Evolutionary conservation across 2,797 vertebrate species (phyloP).

Genomic region (Rhabdomys pumilio): DNA sequence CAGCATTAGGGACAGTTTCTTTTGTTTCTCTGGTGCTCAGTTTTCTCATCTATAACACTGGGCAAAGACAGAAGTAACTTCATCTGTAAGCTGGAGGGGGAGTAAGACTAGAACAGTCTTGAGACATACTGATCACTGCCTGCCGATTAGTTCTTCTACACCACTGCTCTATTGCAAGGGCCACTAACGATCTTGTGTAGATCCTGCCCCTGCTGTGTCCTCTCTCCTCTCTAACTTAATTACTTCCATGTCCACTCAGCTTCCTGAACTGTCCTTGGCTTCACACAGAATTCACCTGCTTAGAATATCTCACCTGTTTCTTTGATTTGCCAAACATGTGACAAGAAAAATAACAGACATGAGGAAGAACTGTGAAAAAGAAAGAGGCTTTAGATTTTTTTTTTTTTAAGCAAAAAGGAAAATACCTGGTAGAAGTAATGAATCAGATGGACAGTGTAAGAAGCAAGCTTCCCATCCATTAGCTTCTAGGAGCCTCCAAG

Average conservation of each 20-base stretch:
- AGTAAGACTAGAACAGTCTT: neutral
- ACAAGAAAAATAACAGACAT: conserved; percentile 15
- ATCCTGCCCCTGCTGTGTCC: neutral
- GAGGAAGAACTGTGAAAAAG: neutral
- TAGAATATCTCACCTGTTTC: neutral
- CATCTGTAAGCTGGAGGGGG: neutral
- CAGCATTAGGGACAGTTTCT: neutral
- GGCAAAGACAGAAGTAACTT: neutral
- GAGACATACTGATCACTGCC: neutral
- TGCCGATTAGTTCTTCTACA: neutral
- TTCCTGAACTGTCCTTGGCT: neutral
- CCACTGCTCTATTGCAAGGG: neutral
- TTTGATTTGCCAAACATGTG: neutral
- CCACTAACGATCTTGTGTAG: neutral
- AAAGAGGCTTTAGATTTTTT: conserved; percentile 13
- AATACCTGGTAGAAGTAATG: neutral
- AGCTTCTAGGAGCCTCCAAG: neutral
- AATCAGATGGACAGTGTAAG: neutral
- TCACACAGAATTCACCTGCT: neutral
- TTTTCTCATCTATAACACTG: conserved; percentile 24
- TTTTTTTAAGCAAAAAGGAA: conserved; percentile 33
- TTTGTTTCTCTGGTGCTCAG: neutral
- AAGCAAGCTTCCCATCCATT: neutral
- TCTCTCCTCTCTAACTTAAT: neutral
- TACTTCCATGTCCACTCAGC: neutral